phyloP scores from a whole-genome alignment of 1,140 invertebrate species.

The Calephelis nemesis region DNA sequence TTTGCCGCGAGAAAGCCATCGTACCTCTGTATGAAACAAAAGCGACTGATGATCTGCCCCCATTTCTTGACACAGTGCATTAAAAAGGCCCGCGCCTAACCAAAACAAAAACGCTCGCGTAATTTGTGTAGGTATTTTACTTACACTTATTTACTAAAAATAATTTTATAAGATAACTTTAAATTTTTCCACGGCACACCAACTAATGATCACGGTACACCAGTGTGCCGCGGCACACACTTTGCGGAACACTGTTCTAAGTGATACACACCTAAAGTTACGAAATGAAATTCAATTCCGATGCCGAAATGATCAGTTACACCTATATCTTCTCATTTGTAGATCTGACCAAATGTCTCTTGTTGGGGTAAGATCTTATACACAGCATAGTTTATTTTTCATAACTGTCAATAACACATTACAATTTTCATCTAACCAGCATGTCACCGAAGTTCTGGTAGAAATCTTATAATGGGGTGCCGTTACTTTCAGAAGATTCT shows the following conservation, averaged over 20 bases:
- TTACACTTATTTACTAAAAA: too few species aligned
- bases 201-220: too few species aligned
- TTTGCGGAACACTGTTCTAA: too few species aligned
- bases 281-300: conserved; percentile 31
- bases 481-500: conserved; percentile 51
- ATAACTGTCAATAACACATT: too few species aligned
- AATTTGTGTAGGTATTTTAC: too few species aligned
- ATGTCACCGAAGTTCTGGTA: conserved; percentile 37
- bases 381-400: conserved; percentile 32
- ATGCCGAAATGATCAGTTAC: conserved; percentile 41
- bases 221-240: too few species aligned
- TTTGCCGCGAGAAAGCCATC: conserved; percentile 15
- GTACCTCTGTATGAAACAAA: conserved; percentile 8
- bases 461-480: conserved; percentile 59
- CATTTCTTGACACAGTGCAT: conserved; percentile 17
- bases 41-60: conserved; percentile 13
- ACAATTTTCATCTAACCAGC: conserved; percentile 50
- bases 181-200: too few species aligned
- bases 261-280: conserved; percentile 46
- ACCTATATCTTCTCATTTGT: conserved; percentile 44
- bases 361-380: conserved; percentile 25
- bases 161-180: too few species aligned
- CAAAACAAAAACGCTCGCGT: too few species aligned
- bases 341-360: conserved; percentile 30
- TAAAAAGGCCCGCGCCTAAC: too few species aligned